Evolutionary conservation across 2,797 vertebrate species (phyloP).

Genomic region (Nyctalus aviator): DNA sequence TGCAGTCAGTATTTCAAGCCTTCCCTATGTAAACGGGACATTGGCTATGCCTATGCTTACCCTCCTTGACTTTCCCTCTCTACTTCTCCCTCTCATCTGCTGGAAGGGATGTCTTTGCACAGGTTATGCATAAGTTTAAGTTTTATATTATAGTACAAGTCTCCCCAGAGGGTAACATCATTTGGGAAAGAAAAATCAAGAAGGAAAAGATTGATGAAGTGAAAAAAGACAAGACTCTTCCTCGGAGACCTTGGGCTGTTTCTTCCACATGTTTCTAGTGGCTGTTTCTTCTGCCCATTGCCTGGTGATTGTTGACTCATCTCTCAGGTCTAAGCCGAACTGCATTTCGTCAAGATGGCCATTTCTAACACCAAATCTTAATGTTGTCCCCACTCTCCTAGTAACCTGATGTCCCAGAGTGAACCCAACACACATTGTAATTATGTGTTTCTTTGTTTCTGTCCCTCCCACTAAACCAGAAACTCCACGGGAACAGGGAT

Average conservation of each 20-base stretch:
- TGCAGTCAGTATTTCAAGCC: background rate
- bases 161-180: background rate
- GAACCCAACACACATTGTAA: background rate
- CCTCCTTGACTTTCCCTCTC: background rate
- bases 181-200: background rate
- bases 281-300: background rate
- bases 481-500: background rate
- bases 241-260: background rate
- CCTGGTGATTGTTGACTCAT: background rate
- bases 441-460: background rate
- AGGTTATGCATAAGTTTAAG: background rate
- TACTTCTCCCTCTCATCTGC: background rate
- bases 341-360: background rate
- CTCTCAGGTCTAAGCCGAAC: background rate
- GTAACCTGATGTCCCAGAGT: background rate
- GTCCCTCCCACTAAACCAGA: too few species aligned
- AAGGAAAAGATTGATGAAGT: background rate
- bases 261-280: background rate
- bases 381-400: background rate
- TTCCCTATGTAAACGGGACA: background rate
- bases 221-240: background rate
- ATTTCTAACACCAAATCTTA: background rate
- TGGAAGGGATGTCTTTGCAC: background rate
- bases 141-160: background rate
- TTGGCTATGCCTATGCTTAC: background rate